Evolutionary conservation across 2,888 invertebrate genomes (phyloP), one percentile per base, ranked within the genome.

Genomic region (Drosophila suboccidentalis): DNA sequence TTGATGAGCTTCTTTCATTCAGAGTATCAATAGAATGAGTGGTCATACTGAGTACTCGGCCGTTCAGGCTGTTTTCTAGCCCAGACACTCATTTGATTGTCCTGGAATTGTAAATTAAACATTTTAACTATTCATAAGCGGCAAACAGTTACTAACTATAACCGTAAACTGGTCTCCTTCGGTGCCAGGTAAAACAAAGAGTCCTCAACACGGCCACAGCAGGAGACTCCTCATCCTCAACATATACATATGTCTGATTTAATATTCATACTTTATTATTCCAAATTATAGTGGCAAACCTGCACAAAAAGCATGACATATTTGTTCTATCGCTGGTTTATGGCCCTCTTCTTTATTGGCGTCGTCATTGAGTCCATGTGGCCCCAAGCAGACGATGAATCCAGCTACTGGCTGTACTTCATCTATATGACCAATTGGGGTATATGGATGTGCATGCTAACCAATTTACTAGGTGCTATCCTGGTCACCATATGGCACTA

Each of bases 351-450:
- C 73, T 93, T 92, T 44, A 73, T 90, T 61, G 90, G 67, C 39
- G 89, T 91, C 26, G 92, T 93, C 15, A 83, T 91, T 36, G 84
- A 87, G 36, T 92, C 93, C 11, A 88, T 92, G 88, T 69, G 90
- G 57, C 82, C 86, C 9, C 62, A 68, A 41, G 59, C 80, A 3
- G 73, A 82, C 39, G 87, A 81, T 32, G 72, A 80, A 26, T 32
- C 70, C 46, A 78, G 80, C 54, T 91, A 91, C 49, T 90, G 91
- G 89, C 64, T 91, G 3, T 93, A 92, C 76, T 92, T 92, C 41
- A 93, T 93, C 75, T 93, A 92, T 71, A 84, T 93, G 83, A 93
- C 93, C 67, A 91, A 92, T 75, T 93, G 92, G 92, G 93, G 93
- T 11, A 90, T 93, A 36, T 78, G 92, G 75, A 68, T 92, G 80